Conservation (phyloP, 1,140 invertebrate genomes). For the Brachystomella parvula region DNA sequence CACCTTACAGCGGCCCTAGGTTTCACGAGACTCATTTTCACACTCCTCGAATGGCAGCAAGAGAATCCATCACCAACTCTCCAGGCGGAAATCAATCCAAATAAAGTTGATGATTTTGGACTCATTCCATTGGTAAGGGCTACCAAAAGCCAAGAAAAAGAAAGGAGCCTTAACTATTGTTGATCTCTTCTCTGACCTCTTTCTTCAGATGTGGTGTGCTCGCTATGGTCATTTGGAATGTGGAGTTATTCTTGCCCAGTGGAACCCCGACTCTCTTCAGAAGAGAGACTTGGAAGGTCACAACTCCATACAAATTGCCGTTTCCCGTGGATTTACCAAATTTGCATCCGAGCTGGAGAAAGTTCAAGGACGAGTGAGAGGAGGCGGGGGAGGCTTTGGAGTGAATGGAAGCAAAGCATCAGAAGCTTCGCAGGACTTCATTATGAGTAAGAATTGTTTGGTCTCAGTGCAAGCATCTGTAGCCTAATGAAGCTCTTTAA, state of each 20-base stretch:
- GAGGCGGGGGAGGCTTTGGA: neutral
- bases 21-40: slow-evolving; percentile 51
- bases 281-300: slow-evolving; percentile 34
- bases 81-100: slow-evolving; percentile 83
- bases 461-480: too few relatives aligned
- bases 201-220: slow-evolving; percentile 35
- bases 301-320: slow-evolving; percentile 31
- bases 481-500: too few relatives aligned
- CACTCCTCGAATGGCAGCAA: slow-evolving; percentile 74
- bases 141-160: slow-evolving; percentile 3
- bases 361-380: slow-evolving; percentile 23
- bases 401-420: too few relatives aligned
- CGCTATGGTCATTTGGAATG: slow-evolving; percentile 38
- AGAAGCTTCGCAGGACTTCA: too few relatives aligned
- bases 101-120: slow-evolving; percentile 76
- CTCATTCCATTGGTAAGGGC: slow-evolving; percentile 71
- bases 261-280: slow-evolving; percentile 33
- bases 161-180: neutral
- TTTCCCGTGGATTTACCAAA: slow-evolving; percentile 30
- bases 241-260: slow-evolving; percentile 37
- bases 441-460: slow-evolving; percentile 2
- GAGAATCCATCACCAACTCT: slow-evolving; percentile 78
- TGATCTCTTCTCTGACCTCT: neutral
- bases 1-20: slow-evolving; percentile 68
- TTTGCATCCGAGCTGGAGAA: slow-evolving; percentile 38